Evolutionary conservation across 2,113 vertebrate genomes (phyloP).

Genomic region (Cinclus cinclus): DNA sequence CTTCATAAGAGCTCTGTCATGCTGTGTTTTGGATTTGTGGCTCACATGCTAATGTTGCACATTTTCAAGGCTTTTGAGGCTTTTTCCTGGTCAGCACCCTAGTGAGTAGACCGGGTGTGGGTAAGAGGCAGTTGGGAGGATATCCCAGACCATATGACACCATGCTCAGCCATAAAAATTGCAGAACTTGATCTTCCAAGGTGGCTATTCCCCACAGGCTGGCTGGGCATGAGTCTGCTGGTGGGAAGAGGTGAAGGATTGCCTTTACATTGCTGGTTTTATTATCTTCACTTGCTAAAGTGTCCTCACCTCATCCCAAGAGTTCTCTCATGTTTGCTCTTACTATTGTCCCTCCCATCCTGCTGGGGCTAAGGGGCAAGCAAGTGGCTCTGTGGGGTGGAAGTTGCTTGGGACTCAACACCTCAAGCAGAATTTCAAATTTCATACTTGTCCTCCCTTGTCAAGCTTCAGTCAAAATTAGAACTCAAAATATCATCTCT

Average conservation of each 20-base stretch:
- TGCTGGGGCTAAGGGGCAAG: accelerated
- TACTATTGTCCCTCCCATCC: background rate
- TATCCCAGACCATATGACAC: background rate
- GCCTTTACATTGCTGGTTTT: background rate
- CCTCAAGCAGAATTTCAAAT: background rate
- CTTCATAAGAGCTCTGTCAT: background rate
- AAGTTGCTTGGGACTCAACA: background rate
- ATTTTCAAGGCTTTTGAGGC: background rate
- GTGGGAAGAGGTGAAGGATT: background rate
- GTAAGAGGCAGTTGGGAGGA: background rate
- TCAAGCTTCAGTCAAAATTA: background rate
- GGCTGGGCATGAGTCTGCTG: background rate
- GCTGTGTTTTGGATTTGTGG: background rate
- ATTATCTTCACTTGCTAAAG: background rate
- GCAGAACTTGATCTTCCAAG: background rate
- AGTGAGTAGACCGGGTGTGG: background rate
- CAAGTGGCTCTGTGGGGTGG: background rate
- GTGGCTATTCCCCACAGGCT: background rate
- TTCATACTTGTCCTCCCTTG: background rate
- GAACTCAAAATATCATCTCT: background rate
- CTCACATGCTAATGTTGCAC: background rate
- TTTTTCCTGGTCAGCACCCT: background rate
- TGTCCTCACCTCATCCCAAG: background rate
- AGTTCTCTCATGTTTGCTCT: background rate
- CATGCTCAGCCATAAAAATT: background rate